Percentiles rank a stretch among this genome's conserved stretches.
Conservation (phyloP, 2,888 invertebrate species). For the Acanthoscelides obtectus region DNA sequence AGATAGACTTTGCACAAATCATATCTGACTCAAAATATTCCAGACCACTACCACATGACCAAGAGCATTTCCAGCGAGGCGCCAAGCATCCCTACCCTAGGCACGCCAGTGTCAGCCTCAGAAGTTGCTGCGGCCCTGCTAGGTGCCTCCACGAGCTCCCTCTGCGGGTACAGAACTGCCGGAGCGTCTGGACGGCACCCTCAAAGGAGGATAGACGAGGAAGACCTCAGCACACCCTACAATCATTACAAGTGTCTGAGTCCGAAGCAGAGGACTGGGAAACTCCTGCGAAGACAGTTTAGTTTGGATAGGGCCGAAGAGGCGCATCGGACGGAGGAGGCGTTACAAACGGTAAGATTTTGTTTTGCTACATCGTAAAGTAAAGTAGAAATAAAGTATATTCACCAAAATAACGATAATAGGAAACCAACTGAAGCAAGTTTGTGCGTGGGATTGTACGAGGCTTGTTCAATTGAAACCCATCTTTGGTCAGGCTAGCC, state of each 20-base stretch:
- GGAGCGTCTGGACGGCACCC: conserved; percentile 28
- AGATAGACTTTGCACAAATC: no score
- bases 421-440: no score
- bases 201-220: conserved; percentile 48
- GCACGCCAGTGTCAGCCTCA: conserved; percentile 51
- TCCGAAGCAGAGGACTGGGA: conserved; percentile 50
- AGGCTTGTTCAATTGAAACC: no score
- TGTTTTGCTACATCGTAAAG: no score
- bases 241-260: conserved; percentile 70
- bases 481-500: no score
- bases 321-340: conserved; percentile 35
- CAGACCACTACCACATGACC: conserved; percentile 41
- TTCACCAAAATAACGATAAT: no score
- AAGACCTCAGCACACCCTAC: conserved; percentile 69
- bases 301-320: conserved; percentile 66
- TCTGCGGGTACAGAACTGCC: conserved; percentile 40
- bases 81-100: conserved; percentile 39
- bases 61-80: conserved; percentile 51
- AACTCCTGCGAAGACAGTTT: conserved; percentile 60
- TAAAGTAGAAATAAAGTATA: no score
- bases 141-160: conserved; percentile 52
- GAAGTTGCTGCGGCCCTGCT: conserved; percentile 52
- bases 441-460: no score
- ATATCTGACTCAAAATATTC: not conserved
- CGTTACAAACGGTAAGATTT: conserved; percentile 41